Evolutionary conservation across 92 coral and sea anemone genomes (phyloP).

Genomic region (Umimayanthus kanabou): DNA sequence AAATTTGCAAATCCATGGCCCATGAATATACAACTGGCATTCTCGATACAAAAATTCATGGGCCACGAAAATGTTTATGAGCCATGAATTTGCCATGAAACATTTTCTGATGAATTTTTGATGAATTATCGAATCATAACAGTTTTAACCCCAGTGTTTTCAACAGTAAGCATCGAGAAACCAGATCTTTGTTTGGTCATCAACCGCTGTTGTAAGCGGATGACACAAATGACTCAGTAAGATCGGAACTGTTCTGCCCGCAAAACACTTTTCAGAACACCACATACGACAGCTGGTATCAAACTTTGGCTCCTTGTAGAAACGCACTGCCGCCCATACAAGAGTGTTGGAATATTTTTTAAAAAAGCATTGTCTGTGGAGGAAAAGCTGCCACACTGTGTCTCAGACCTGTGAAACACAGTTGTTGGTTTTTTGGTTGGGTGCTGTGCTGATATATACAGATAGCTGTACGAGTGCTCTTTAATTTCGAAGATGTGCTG

Average conservation of each 20-base stretch:
- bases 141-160: neutral
- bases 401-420: slow-evolving; percentile 7
- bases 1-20: too few relatives aligned
- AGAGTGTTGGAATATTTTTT: too few relatives aligned
- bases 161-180: slow-evolving; percentile 1
- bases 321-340: slow-evolving; percentile 10
- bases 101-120: neutral
- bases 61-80: neutral
- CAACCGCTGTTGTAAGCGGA: slow-evolving; percentile 8
- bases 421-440: neutral
- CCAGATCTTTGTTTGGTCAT: slow-evolving; percentile 18
- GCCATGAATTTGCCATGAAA: too few relatives aligned
- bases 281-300: slow-evolving; percentile 12
- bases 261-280: neutral
- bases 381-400: slow-evolving; percentile 6
- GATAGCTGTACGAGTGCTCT: too few relatives aligned
- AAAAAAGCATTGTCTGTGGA: too few relatives aligned
- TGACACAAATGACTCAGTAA: neutral
- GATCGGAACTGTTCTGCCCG: slow-evolving; percentile 6
- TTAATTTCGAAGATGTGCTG: neutral
- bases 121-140: neutral
- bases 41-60: too few relatives aligned
- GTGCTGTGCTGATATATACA: too few relatives aligned
- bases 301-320: slow-evolving; percentile 17
- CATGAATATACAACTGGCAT: too few relatives aligned